Percentiles rank a stretch among this genome's conserved stretches.
These are phyloP conservation scores for Aphelinus certus DNA, from an alignment of 1,140 invertebrate species.

Conservation along the genomic window DNA sequence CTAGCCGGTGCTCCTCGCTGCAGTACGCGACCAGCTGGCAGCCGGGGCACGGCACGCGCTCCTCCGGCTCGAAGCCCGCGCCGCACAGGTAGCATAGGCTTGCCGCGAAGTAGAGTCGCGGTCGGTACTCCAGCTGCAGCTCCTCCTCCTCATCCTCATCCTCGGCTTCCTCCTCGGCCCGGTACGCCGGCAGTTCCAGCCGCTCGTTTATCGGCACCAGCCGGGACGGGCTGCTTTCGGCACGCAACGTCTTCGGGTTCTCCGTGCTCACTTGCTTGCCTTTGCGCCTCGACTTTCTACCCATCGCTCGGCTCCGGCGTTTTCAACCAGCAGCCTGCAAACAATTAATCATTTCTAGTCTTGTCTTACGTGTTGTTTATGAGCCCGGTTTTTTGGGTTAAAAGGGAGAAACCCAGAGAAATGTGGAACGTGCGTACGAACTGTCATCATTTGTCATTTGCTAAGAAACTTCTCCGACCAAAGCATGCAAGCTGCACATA, in stretches of 20 bases:
- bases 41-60: conserved; percentile 52
- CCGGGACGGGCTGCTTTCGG: background rate
- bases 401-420: too few relatives aligned
- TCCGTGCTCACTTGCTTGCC: background rate
- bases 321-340: background rate
- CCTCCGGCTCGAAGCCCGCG: conserved; percentile 34
- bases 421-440: too few relatives aligned
- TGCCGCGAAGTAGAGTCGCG: conserved; percentile 52
- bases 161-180: conserved; percentile 1
- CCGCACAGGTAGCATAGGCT: conserved; percentile 63
- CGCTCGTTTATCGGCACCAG: conserved; percentile 20
- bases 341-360: background rate
- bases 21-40: conserved; percentile 70
- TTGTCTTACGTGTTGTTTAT: background rate
- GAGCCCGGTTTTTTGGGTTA: too few relatives aligned
- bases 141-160: conserved; percentile 47
- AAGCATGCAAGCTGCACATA: too few relatives aligned
- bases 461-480: too few relatives aligned
- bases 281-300: conserved; percentile 20
- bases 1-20: conserved; percentile 59
- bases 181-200: conserved; percentile 3
- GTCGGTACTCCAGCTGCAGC: conserved; percentile 54
- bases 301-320: conserved; percentile 5
- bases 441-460: too few relatives aligned
- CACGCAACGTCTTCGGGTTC: background rate